Conservation (phyloP, 2,888 invertebrate genomes). For the Alcis repandata region DNA sequence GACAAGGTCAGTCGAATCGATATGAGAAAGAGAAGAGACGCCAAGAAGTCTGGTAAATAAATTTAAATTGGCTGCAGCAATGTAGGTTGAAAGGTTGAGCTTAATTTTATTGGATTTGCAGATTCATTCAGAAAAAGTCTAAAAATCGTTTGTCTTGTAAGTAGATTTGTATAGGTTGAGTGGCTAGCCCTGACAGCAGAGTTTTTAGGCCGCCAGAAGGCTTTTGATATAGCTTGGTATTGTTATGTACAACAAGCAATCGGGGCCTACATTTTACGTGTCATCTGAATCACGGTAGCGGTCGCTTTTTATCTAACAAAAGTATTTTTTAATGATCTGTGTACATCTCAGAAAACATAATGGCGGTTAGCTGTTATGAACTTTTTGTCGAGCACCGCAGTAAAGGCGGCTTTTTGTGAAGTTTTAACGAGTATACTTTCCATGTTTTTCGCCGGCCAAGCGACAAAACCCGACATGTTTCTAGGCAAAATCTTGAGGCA, state of each 20-base stretch:
- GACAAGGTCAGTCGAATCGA: conserved; percentile 77
- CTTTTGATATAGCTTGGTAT: no score
- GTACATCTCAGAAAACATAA: conserved; percentile 8
- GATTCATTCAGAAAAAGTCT: background rate
- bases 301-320: no score
- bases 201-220: no score
- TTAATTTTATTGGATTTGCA: background rate
- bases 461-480: background rate
- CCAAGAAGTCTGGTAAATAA: conserved; percentile 66
- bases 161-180: background rate
- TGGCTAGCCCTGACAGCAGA: no score
- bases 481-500: conserved; percentile 9
- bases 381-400: conserved; percentile 3
- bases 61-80: conserved; percentile 31
- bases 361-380: conserved; percentile 4
- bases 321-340: no score
- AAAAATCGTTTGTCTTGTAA: background rate
- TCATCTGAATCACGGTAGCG: no score
- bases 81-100: background rate
- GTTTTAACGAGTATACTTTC: conserved; percentile 18
- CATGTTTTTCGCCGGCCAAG: background rate
- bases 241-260: no score
- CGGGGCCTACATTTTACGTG: no score
- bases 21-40: conserved; percentile 61
- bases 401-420: conserved; percentile 14